phyloP scores from a whole-genome alignment of 1,140 invertebrate species.

The Lasioglossum albipes region DNA sequence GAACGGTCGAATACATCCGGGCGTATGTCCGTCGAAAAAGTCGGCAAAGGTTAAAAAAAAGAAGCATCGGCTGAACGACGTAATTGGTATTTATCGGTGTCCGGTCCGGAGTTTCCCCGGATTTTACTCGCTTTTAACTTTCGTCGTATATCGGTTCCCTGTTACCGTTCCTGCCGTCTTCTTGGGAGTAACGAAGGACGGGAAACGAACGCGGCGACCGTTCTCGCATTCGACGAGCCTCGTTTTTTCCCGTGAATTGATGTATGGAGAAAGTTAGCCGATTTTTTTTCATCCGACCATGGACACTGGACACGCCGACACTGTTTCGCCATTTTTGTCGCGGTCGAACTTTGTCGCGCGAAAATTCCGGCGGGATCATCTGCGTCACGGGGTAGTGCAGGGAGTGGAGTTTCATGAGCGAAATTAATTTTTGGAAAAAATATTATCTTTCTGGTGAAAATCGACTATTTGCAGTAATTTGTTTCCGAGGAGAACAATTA shows the following conservation, averaged over 20 bases:
- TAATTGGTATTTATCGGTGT: constrained; percentile 60
- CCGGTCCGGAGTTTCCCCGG: constrained; percentile 3
- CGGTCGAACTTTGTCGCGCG: not conserved
- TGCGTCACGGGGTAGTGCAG: too few relatives aligned
- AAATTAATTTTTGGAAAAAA: too few relatives aligned
- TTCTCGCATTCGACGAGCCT: not conserved
- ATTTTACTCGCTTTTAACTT: constrained; percentile 10
- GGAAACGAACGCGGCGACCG: not conserved
- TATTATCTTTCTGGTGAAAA: too few relatives aligned
- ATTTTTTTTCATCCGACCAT: not conserved
- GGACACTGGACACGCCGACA: not conserved
- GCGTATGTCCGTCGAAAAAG: constrained; percentile 37
- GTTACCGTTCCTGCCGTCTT: too few relatives aligned
- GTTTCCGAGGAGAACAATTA: too few relatives aligned
- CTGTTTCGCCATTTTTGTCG: not conserved
- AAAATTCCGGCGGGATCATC: not conserved
- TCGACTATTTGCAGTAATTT: too few relatives aligned
- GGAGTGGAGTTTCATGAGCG: too few relatives aligned
- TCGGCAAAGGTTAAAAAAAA: constrained; percentile 12
- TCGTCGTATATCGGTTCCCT: not conserved
- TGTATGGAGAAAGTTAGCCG: not conserved
- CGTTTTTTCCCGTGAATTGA: not conserved
- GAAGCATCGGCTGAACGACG: not conserved
- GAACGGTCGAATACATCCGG: not conserved
- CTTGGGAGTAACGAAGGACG: too few relatives aligned